Percentiles rank a stretch among this genome's conserved stretches.
Evolutionary conservation across 2,888 invertebrate species (phyloP).

Genomic region (Leistus spinibarbis): DNA sequence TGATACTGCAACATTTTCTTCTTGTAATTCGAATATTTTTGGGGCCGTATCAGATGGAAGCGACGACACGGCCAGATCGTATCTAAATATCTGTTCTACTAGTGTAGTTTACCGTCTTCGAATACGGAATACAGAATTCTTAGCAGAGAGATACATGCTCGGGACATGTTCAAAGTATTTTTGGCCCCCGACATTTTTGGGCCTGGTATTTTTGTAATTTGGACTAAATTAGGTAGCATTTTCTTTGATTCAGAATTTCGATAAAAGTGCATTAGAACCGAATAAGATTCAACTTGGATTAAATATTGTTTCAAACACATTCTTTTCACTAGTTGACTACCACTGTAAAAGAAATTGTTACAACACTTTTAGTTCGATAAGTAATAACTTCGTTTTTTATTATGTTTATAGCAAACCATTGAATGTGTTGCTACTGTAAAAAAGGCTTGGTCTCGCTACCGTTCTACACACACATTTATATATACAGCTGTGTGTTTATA

Average conservation of each 20-base stretch:
- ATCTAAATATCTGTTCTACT: constrained; percentile 33
- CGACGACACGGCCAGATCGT: constrained; percentile 19
- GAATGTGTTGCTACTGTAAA: too few species aligned
- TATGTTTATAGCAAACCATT: too few species aligned
- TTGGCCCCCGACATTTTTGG: constrained; percentile 11
- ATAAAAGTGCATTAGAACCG: constrained; percentile 27
- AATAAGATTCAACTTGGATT: not conserved
- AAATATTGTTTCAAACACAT: not conserved
- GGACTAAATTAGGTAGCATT: constrained; percentile 35
- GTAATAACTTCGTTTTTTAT: too few species aligned
- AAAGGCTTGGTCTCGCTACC: too few species aligned
- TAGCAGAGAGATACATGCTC: not conserved
- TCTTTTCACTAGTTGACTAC: not conserved
- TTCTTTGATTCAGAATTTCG: constrained; percentile 33
- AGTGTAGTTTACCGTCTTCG: not conserved
- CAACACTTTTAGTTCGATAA: too few species aligned
- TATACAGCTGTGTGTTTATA: too few species aligned
- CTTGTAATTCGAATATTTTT: constrained; percentile 3
- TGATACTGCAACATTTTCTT: constrained; percentile 9
- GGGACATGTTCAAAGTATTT: constrained; percentile 29
- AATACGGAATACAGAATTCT: constrained; percentile 20
- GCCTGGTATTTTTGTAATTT: constrained; percentile 35
- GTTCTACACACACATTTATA: too few species aligned
- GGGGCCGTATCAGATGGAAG: constrained; percentile 21
- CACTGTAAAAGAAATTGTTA: too few species aligned